Conservation (phyloP, 2,888 invertebrate species). For the Drosophila peninsularis region DNA sequence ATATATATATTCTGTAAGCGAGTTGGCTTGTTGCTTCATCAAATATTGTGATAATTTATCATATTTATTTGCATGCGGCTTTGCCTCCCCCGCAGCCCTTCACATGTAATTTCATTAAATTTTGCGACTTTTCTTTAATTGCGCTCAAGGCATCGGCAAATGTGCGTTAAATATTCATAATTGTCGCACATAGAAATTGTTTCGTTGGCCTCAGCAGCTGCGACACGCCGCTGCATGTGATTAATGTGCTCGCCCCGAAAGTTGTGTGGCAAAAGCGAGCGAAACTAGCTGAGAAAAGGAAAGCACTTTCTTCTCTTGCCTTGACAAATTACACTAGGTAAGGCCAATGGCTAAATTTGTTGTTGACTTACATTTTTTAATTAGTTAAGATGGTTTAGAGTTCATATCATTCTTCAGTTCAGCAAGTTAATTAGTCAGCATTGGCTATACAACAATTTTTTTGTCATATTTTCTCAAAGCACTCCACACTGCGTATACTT, state of each 20-base stretch:
- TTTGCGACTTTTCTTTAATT: constrained; percentile 15
- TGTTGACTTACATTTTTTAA: background rate
- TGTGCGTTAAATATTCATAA: constrained; percentile 4
- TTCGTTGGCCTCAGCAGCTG: constrained; percentile 2
- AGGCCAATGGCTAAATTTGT: background rate
- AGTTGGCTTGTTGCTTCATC: constrained; percentile 69
- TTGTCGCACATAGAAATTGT: constrained; percentile 1
- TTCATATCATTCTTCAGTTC: too few relatives aligned
- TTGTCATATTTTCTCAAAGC: too few relatives aligned
- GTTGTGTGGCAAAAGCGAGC: too few relatives aligned
- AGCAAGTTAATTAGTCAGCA: too few relatives aligned
- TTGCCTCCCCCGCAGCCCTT: constrained; percentile 52
- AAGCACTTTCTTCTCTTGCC: background rate
- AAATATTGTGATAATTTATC: constrained; percentile 77
- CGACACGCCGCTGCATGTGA: constrained; percentile 42
- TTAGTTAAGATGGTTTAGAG: background rate
- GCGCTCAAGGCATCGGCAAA: constrained; percentile 37
- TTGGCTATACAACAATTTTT: too few relatives aligned
- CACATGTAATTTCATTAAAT: constrained; percentile 55
- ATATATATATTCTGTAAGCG: too few relatives aligned
- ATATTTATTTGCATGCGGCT: constrained; percentile 78
- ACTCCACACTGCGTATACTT: too few relatives aligned
- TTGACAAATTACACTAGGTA: background rate
- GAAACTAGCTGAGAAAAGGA: background rate
- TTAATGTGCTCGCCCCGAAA: constrained; percentile 17